phyloP scores from a whole-genome alignment of 2,888 invertebrate species.

The Dioctria rufipes region DNA sequence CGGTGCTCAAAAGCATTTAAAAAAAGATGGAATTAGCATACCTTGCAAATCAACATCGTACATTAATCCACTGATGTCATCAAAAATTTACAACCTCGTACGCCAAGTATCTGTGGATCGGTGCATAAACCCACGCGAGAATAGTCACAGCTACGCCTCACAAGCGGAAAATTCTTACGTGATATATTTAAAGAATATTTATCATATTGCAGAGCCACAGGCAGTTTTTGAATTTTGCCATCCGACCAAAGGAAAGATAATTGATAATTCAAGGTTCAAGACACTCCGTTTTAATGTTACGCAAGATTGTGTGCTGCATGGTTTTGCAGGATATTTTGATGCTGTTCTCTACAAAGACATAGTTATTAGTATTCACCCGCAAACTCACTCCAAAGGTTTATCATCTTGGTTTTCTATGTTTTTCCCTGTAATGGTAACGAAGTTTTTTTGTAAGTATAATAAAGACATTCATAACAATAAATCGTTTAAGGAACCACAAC shows the following conservation, averaged over 20 bases:
- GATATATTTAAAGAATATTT: slow-evolving; percentile 76
- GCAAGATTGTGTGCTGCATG: slow-evolving; percentile 89
- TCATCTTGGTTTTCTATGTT: slow-evolving; percentile 99
- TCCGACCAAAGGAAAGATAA: slow-evolving; percentile 81
- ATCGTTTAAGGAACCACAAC: slow-evolving; percentile 67
- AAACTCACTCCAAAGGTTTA: slow-evolving; percentile 91
- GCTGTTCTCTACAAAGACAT: slow-evolving; percentile 88
- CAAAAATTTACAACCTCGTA: slow-evolving; percentile 88
- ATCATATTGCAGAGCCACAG: slow-evolving; percentile 68
- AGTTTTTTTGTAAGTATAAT: slow-evolving; percentile 40
- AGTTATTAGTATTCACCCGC: slow-evolving; percentile 90
- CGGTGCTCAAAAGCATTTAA: slow-evolving; percentile 90
- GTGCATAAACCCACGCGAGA: slow-evolving; percentile 65
- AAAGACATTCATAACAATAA: slow-evolving; percentile 24
- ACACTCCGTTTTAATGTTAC: slow-evolving; percentile 79
- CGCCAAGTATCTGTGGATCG: slow-evolving; percentile 64
- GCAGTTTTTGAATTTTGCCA: slow-evolving; percentile 89
- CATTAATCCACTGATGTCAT: slow-evolving; percentile 92
- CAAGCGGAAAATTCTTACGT: slow-evolving; percentile 90
- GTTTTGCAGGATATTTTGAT: slow-evolving; percentile 97
- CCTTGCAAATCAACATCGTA: slow-evolving; percentile 92
- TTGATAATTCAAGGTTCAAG: slow-evolving; percentile 83
- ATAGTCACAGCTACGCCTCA: slow-evolving; percentile 63
- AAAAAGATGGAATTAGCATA: slow-evolving; percentile 91
- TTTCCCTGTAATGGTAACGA: slow-evolving; percentile 86